Evolutionary conservation across 2,888 invertebrate species (phyloP).

Genomic region (Spialia ferax): DNA sequence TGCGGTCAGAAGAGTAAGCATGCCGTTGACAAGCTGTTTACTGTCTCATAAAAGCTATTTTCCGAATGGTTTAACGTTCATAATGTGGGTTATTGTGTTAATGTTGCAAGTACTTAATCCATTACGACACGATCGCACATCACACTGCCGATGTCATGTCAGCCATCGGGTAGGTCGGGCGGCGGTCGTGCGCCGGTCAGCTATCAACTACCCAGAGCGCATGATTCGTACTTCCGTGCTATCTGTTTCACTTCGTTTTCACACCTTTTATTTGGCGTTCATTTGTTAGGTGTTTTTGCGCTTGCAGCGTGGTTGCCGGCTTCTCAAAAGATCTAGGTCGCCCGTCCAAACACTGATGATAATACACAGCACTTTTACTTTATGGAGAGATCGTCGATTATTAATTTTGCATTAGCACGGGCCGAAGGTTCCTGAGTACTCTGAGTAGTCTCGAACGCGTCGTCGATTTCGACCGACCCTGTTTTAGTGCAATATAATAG

Average conservation of each 20-base stretch:
- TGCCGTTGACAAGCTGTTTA: constrained; percentile 44
- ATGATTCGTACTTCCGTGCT: constrained; percentile 43
- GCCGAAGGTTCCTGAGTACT: constrained; percentile 45
- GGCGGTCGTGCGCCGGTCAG: constrained; percentile 42
- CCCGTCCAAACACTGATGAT: constrained; percentile 69
- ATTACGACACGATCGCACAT: constrained; percentile 60
- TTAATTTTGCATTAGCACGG: constrained; percentile 62
- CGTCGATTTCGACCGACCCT: constrained; percentile 47
- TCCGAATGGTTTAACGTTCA: constrained; percentile 55
- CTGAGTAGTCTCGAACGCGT: constrained; percentile 39
- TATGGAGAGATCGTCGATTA: constrained; percentile 64
- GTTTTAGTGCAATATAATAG: constrained; percentile 41
- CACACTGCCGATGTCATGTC: constrained; percentile 50
- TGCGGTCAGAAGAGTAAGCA: constrained; percentile 51
- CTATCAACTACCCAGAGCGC: constrained; percentile 27
- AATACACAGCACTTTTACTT: constrained; percentile 80
- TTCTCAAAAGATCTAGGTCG: constrained; percentile 76
- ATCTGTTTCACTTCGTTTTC: constrained; percentile 66
- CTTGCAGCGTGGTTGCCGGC: constrained; percentile 54
- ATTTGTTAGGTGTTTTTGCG: constrained; percentile 69
- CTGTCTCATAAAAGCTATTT: constrained; percentile 57
- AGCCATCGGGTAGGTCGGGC: constrained; percentile 44
- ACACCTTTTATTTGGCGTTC: constrained; percentile 70
- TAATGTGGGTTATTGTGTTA: constrained; percentile 78
- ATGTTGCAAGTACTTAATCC: constrained; percentile 67